A percentile compares a stretch with the other conserved stretches of the same genome.
These are phyloP conservation scores for Melanostigma gelatinosum DNA, from an alignment of 2,113 vertebrate genomes.

Conservation along the genomic window DNA sequence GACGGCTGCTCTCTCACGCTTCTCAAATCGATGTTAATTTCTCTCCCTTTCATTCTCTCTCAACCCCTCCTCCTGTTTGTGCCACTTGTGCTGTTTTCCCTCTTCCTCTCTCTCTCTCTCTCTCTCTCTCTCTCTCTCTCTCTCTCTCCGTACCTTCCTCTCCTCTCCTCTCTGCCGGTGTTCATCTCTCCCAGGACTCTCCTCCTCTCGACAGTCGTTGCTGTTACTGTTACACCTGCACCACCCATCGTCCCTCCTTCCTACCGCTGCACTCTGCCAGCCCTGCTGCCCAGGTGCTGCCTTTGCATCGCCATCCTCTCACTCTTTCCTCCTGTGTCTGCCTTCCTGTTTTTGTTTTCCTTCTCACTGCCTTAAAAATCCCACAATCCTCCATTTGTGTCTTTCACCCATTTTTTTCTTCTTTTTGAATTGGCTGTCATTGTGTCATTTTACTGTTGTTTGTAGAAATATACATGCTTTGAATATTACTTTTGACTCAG, in stretches of 20 bases:
- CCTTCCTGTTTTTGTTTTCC: not conserved
- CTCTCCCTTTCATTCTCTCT: conserved; percentile 18
- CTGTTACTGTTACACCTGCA: conserved; percentile 91
- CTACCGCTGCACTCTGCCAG: conserved; percentile 88
- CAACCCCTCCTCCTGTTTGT: not conserved
- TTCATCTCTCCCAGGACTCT: conserved; percentile 85
- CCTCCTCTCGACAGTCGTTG: conserved; percentile 86
- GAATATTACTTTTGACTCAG: conserved; percentile 22
- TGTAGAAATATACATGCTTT: not conserved
- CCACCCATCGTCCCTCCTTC: conserved; percentile 88
- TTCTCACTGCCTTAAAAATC: not conserved
- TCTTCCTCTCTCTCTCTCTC: conserved; percentile 1
- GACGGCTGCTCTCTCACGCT: conserved; percentile 27
- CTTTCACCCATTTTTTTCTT: not conserved
- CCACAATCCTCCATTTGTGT: not conserved
- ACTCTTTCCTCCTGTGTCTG: not conserved
- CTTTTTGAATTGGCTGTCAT: not conserved
- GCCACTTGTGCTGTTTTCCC: not conserved
- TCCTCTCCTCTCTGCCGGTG: conserved; percentile 52
- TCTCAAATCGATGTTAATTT: conserved; percentile 22
- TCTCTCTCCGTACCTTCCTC: not conserved
- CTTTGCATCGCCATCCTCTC: conserved; percentile 11
- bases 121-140: not conserved
- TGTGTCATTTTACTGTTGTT: not conserved
- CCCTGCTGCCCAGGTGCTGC: conserved; percentile 87